Percentiles rank a stretch among this genome's conserved stretches.
Evolutionary conservation across 2,797 vertebrate genomes (phyloP).

Genomic region (Muraenolepis orangiensis): DNA sequence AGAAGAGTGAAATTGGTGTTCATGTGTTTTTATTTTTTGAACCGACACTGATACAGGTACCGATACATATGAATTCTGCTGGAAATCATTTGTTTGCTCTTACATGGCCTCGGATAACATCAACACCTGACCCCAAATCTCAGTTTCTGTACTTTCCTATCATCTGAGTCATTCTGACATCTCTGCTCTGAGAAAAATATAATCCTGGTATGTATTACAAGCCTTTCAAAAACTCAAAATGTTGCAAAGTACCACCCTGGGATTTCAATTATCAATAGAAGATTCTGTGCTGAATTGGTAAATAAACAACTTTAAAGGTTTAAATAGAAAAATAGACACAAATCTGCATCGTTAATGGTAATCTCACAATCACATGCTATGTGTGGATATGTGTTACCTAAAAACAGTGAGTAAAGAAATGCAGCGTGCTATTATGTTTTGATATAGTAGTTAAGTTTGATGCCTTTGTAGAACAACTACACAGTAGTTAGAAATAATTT

Average conservation of each 20-base stretch:
- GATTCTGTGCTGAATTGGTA: slow-evolving; percentile 36
- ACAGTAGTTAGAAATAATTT: slow-evolving; percentile 77
- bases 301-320: slow-evolving; percentile 49
- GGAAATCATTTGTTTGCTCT: not conserved
- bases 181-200: not conserved
- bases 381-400: slow-evolving; percentile 41
- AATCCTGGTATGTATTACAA: slow-evolving; percentile 1
- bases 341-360: slow-evolving; percentile 4
- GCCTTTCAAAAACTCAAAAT: not conserved
- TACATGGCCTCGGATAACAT: not conserved
- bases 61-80: slow-evolving; percentile 3
- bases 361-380: slow-evolving; percentile 59
- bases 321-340: slow-evolving; percentile 2
- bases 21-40: not conserved
- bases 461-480: slow-evolving; percentile 75
- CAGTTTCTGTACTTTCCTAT: not conserved
- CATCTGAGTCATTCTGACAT: not conserved
- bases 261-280: not conserved
- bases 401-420: slow-evolving; percentile 51
- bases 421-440: slow-evolving; percentile 56
- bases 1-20: not conserved
- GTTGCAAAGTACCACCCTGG: not conserved
- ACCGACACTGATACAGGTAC: slow-evolving; percentile 4
- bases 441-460: slow-evolving; percentile 36
- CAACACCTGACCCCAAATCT: not conserved